Evolutionary conservation across 2,113 vertebrate genomes (phyloP), one percentile per base, ranked within the genome.

Genomic region (Platycercus adscitus): DNA sequence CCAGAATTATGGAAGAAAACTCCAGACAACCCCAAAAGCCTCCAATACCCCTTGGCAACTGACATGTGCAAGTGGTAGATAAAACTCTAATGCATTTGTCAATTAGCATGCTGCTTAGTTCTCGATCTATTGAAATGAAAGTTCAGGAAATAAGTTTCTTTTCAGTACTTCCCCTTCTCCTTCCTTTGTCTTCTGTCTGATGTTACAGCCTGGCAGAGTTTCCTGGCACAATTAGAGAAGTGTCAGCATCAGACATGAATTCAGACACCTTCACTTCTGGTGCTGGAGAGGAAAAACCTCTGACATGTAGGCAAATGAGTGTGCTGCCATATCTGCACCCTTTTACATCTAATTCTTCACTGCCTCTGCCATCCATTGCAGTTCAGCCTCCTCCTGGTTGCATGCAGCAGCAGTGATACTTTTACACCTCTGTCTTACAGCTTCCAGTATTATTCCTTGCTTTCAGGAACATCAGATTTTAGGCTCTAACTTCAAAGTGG

Each of bases 11-110:
- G 37, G 33, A 88, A 81, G 24, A 58, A 75, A 53, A 46, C 20
- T 33, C 31, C 31, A 68, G 49, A 37, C 6, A 68, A 8, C 17
- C 10, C 11, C 24, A 56, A 86, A 89, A 58, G 10, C 41, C 31
- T 92, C 50, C 11, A 18, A 43, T 13, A 43, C 5, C 5, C 29
- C 25, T 63, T 50, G 64, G 26, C 24, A 75, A 50, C 60, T 3
- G 7, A 53, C 10, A n/a, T 0, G 0, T 44, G 25, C 0, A 4
- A 68, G 35, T 11, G 25, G 17, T 24, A 75, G 68, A 63, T 69
- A 90, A 88, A 88, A 6, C 21, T 78, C 13, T 11, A 53, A 1
- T 52, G 44, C 20, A 18, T 8, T 15, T 55, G 71, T 7, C 52
- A 78, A 9, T 61, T 91, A 55, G 4, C 0, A 0, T 77, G 19